Evolutionary conservation across 1,140 invertebrate species (phyloP), one percentile per base, ranked within the genome.

Genomic region (Drosophila rhopaloa): DNA sequence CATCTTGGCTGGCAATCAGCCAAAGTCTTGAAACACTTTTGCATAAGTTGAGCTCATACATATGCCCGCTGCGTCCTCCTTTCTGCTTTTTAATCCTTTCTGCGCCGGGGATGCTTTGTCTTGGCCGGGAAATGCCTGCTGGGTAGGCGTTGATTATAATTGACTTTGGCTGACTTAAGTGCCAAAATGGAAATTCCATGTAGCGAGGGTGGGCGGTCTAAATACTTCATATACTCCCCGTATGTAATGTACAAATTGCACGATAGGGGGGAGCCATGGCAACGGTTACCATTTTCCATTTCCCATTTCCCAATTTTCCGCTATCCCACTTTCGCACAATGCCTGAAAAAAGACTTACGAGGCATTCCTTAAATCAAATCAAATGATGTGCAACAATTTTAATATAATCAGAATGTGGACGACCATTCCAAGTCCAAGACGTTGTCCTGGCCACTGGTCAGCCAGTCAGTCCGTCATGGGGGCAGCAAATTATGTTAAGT

Each of bases 161-260:
- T 88, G 84, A 88, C 84, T 88, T 88, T 88, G 76, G 80, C 84
- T 84, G 84, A 71, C 80, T 88, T 88, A 89, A 88, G 84, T 88
- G 83, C 73, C 80, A 78, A 88, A 88, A 88, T 84, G 84, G 84
- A 84, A 89, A 89, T 88, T 68, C 60, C 80, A 56, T 88, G 84
- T 88, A 75, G 16, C 41, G 65, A 27, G 44, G 27, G 13, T 2
- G 11, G 14, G 1, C 7, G n/a, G 27, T 19, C 24, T n/a, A 13
- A 57, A 19, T 57, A 27, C 19, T 8, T 7, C 55, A 19, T 5
- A 24, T 10, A 13, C 29, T 32, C 29, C 9, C 1, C 4, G 19
- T 24, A 6, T 6, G 10, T 24, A 5, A 47, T 40, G 38, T 13
- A 38, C 27, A 37, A 11, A 11, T 10, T 32, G 29, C 8, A 8